phyloP scores from a whole-genome alignment of 2,888 invertebrate species.

The Rotaria macrura region DNA sequence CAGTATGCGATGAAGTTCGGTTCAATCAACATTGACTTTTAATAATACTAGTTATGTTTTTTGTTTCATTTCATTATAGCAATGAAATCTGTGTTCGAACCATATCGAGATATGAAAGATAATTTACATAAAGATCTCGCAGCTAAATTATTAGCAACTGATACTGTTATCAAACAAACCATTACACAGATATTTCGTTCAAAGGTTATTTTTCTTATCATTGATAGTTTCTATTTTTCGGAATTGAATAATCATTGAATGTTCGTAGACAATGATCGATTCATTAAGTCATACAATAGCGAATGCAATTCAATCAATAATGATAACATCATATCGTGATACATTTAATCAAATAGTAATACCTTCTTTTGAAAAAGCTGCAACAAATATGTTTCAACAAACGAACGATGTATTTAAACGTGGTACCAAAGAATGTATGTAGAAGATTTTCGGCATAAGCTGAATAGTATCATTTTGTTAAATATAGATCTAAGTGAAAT shows the following conservation, averaged over 20 bases:
- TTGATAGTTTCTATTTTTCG: not conserved
- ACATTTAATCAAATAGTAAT: constrained; percentile 62
- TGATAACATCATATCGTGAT: constrained; percentile 67
- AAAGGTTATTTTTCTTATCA: constrained; percentile 54
- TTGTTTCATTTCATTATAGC: constrained; percentile 48
- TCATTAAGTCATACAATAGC: constrained; percentile 56
- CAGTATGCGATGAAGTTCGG: too few species aligned
- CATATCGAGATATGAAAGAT: constrained; percentile 55
- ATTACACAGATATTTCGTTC: constrained; percentile 68
- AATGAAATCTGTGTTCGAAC: constrained; percentile 62
- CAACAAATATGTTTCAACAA: constrained; percentile 74
- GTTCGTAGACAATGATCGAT: constrained; percentile 57
- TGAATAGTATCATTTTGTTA: not conserved
- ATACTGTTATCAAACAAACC: constrained; percentile 66
- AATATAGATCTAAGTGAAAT: constrained; percentile 1
- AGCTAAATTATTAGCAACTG: constrained; percentile 63
- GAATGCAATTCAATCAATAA: constrained; percentile 52
- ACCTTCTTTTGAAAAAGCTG: constrained; percentile 75
- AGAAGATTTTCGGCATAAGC: not conserved
- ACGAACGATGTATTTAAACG: constrained; percentile 73
- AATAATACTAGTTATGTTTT: too few species aligned
- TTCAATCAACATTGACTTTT: too few species aligned
- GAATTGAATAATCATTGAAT: not conserved
- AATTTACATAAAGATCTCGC: constrained; percentile 66
- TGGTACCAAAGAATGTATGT: constrained; percentile 79